Percentiles rank a stretch among this genome's conserved stretches.
Conservation (phyloP, 2,797 vertebrate genomes). For the Periparus ater region DNA sequence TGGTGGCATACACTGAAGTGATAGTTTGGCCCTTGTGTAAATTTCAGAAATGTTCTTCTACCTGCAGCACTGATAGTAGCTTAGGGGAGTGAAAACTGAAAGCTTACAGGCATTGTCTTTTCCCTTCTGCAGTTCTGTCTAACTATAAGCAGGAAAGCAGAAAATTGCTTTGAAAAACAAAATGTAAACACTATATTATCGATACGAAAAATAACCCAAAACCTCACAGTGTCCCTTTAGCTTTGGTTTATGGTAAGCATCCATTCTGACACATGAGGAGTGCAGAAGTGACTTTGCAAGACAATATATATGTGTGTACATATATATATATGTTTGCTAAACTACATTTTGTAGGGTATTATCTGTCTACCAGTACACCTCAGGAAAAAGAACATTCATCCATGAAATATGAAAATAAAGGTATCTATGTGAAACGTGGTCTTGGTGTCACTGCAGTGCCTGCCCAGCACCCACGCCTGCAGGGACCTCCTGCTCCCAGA, state of each 20-base stretch:
- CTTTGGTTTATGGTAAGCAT: neutral
- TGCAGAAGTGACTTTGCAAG: neutral
- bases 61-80: neutral
- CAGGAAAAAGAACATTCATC: neutral
- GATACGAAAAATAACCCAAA: neutral
- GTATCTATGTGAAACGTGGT: neutral
- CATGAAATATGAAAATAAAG: constrained; percentile 36
- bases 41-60: neutral
- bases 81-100: neutral
- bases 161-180: neutral
- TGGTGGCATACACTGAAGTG: neutral
- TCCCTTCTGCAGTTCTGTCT: neutral
- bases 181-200: neutral
- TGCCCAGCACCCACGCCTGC: rapidly evolving
- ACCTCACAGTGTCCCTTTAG: neutral
- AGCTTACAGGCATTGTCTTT: neutral
- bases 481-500: neutral
- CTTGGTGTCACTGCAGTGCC: neutral
- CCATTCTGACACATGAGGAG: neutral
- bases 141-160: neutral
- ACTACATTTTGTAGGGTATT: neutral
- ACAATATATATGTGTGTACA: constrained; percentile 9
- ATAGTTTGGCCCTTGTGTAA: neutral
- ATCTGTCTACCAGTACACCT: neutral
- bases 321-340: neutral